phyloP scores from a whole-genome alignment of 2,113 vertebrate species.

The Lagopus muta region DNA sequence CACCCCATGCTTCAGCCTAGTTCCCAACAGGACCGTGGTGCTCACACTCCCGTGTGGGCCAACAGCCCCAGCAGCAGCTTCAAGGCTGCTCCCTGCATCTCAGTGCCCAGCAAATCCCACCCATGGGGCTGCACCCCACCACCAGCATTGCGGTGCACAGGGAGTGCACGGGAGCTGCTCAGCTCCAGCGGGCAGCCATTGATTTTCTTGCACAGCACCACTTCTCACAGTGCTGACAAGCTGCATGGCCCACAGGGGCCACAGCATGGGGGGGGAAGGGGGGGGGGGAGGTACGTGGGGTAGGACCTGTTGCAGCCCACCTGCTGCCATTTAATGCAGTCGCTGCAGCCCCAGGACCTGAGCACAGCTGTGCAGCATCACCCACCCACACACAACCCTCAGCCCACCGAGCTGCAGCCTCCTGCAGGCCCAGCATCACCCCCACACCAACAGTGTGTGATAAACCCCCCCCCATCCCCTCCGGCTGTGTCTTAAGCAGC shows the following conservation, averaged over 20 bases:
- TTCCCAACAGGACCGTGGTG: fast-evolving
- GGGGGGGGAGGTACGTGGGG: neutral
- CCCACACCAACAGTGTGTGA: neutral
- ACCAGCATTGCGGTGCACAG: fast-evolving
- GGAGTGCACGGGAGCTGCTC: neutral
- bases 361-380: fast-evolving
- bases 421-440: neutral
- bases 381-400: fast-evolving
- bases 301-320: neutral
- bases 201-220: neutral
- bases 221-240: neutral
- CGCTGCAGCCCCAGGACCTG: neutral
- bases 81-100: neutral
- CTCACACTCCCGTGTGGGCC: neutral
- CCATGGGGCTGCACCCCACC: neutral
- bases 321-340: neutral
- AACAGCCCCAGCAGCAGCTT: neutral
- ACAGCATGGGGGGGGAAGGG: too few relatives aligned
- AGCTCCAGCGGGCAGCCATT: neutral
- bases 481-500: neutral
- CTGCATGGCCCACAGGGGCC: fast-evolving
- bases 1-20: neutral
- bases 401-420: neutral
- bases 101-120: fast-evolving
- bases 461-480: neutral